Evolutionary conservation across 92 coral and sea anemone genomes (phyloP), one percentile per base, ranked within the genome.

Genomic region (Muricea muricata): DNA sequence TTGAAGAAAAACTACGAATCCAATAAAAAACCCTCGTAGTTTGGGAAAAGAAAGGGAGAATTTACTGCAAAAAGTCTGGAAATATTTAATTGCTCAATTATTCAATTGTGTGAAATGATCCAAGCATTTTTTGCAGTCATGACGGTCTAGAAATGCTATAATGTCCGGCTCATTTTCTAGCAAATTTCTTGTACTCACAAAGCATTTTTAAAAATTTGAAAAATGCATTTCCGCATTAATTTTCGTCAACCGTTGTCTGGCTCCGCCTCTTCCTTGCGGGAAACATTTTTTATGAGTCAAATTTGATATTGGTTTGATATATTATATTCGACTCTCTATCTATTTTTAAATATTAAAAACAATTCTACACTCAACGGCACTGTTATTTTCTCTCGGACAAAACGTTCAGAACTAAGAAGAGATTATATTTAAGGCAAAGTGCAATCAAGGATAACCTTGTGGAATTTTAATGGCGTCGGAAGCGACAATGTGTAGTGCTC

Each of bases 141-240:
- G n/a, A n/a, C n/a, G n/a, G n/a, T n/a, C n/a, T n/a, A n/a, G n/a
- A n/a, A n/a, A n/a, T n/a, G n/a, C n/a, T n/a, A n/a, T n/a, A n/a
- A n/a, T n/a, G n/a, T n/a, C n/a, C n/a, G n/a, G n/a, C n/a, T n/a
- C n/a, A n/a, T n/a, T n/a, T n/a, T n/a, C n/a, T n/a, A n/a, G n/a
- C n/a, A n/a, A n/a, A n/a, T n/a, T n/a, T n/a, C n/a, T n/a, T n/a
- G n/a, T n/a, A n/a, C n/a, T n/a, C n/a, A n/a, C 20, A 7, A 61
- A 14, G 10, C 29, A 14, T 25, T 61, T 30, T 2, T 37, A 37
- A 37, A 37, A 37, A n/a, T n/a, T n/a, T 61, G 37, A 25, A 21
- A 28, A 63, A 63, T 30, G 60, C 70, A 63, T 63, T 28, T 63
- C 70, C 70, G 37, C 6, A 29, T n/a, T n/a, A 63, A 10, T 63